phyloP scores from a whole-genome alignment of 2,888 invertebrate species.

The Drosophila mulleri region DNA sequence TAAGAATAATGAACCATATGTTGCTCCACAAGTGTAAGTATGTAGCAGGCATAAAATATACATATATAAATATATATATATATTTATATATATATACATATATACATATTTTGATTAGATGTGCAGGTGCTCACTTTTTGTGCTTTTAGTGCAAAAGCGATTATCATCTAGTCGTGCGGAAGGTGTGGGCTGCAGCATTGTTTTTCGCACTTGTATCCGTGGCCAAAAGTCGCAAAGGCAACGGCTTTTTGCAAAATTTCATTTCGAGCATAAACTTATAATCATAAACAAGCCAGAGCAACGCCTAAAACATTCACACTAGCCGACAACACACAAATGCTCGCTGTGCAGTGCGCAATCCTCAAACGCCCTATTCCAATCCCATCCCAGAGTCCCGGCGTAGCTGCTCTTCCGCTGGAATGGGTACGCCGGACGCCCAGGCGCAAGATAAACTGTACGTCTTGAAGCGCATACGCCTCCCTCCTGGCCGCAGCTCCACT shows the following conservation, averaged over 20 bases:
- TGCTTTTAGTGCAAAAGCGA: neutral
- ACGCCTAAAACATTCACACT: slow-evolving; percentile 56
- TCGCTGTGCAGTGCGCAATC: slow-evolving; percentile 19
- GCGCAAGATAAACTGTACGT: slow-evolving; percentile 72
- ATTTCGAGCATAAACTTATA: slow-evolving; percentile 76
- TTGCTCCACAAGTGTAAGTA: no score
- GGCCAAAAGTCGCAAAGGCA: slow-evolving; percentile 23
- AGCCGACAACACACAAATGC: slow-evolving; percentile 24
- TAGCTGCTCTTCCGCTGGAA: slow-evolving; percentile 52
- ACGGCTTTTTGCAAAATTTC: slow-evolving; percentile 66
- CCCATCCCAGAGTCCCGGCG: slow-evolving; percentile 8
- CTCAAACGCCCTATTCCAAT: slow-evolving; percentile 7
- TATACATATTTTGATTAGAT: neutral
- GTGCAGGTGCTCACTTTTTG: neutral
- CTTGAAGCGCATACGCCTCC: slow-evolving; percentile 63
- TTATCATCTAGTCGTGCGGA: neutral
- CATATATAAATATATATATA: no score
- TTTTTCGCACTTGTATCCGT: slow-evolving; percentile 17
- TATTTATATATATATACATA: no score
- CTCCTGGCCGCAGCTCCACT: slow-evolving; percentile 52
- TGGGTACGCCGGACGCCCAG: slow-evolving; percentile 47
- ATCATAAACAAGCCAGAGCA: slow-evolving; percentile 72
- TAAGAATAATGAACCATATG: no score
- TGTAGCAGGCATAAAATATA: no score
- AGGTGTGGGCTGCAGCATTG: slow-evolving; percentile 2